phyloP scores from a whole-genome alignment of 1,140 invertebrate genomes.

The Magallana gigas region DNA sequence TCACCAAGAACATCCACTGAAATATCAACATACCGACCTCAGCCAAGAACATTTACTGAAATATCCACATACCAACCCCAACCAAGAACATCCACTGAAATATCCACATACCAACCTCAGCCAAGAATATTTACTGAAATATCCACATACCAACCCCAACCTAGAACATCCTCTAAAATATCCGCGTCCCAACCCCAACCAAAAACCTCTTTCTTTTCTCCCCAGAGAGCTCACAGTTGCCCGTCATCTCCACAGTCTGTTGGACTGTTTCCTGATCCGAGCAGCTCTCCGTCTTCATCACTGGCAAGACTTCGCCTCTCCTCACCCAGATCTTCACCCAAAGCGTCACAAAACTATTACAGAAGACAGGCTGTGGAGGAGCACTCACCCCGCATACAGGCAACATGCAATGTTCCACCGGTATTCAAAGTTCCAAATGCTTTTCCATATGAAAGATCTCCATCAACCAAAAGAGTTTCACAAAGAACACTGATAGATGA shows the following conservation, averaged over 20 bases:
- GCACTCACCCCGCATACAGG: background rate
- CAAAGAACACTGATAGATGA: background rate
- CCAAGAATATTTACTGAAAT: background rate
- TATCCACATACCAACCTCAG: background rate
- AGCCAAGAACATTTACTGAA: background rate
- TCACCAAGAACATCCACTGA: background rate
- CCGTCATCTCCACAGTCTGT: slow-evolving; percentile 3
- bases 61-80: background rate
- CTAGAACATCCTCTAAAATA: background rate
- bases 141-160: background rate
- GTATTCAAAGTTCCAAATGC: slow-evolving; percentile 15
- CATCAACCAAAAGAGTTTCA: background rate
- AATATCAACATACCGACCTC: background rate
- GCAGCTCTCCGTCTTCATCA: background rate
- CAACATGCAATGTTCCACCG: background rate
- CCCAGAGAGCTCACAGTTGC: slow-evolving; percentile 6
- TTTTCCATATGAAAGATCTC: slow-evolving; percentile 1
- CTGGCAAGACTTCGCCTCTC: background rate
- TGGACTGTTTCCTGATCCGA: background rate
- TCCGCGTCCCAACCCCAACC: background rate
- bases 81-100: background rate
- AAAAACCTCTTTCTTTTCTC: background rate
- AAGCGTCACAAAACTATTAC: background rate
- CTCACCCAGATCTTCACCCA: slow-evolving; percentile 7
- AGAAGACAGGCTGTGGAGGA: background rate